Evolutionary conservation across 1,140 invertebrate species (phyloP).

Genomic region (Apis cerana): DNA sequence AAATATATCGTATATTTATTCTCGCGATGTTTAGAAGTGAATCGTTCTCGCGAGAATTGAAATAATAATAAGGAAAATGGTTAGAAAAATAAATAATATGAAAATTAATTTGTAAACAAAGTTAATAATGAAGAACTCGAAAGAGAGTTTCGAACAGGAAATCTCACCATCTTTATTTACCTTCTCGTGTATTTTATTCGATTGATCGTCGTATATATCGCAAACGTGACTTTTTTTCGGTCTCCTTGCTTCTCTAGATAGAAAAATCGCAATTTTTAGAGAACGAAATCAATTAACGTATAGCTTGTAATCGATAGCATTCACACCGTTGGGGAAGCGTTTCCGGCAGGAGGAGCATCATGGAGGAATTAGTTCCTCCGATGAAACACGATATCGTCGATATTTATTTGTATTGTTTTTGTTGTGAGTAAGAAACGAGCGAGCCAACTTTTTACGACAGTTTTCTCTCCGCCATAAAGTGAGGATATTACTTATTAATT

Average conservation of each 20-base stretch:
- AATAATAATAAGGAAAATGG: no score
- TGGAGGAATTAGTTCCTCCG: constrained; percentile 27
- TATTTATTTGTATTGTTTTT: constrained; percentile 48
- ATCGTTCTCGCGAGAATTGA: no score
- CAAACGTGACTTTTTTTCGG: neutral
- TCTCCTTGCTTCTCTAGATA: no score
- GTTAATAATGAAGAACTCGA: no score
- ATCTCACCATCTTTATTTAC: no score
- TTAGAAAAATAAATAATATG: no score
- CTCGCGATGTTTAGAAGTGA: no score
- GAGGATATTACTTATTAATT: constrained; percentile 50
- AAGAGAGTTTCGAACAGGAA: no score
- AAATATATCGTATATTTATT: neutral
- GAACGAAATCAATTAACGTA: constrained; percentile 5
- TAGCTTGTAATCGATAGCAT: constrained; percentile 3
- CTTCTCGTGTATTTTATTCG: no score
- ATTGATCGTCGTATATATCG: neutral
- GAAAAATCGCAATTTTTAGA: neutral
- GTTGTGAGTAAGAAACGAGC: constrained; percentile 16
- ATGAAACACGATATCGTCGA: constrained; percentile 35
- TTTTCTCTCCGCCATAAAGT: constrained; percentile 35
- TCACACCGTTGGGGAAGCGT: constrained; percentile 6
- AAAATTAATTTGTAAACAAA: no score
- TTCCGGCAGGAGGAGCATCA: neutral
- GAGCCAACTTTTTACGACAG: constrained; percentile 41